Evolutionary conservation across 2,113 vertebrate genomes (phyloP).

Genomic region (Lycocorax pyrrhopterus): DNA sequence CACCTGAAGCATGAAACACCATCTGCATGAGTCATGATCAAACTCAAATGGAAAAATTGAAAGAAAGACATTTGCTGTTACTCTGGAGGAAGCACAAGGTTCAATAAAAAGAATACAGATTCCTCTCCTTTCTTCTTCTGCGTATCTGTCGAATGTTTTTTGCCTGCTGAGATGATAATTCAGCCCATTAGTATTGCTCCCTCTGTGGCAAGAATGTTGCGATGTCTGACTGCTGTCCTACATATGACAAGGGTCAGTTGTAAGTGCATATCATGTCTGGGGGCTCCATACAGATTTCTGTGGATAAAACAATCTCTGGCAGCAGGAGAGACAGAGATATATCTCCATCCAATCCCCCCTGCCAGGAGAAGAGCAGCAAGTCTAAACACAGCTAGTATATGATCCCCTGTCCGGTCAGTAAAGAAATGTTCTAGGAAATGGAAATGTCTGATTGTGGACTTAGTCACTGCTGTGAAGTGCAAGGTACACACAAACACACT

Average conservation of each 20-base stretch:
- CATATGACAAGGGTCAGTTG: background rate
- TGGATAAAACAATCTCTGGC: background rate
- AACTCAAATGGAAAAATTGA: slow-evolving; percentile 28
- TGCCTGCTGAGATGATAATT: background rate
- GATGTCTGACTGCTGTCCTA: background rate
- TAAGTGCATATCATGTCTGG: background rate
- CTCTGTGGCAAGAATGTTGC: background rate
- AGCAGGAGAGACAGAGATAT: background rate
- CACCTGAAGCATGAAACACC: slow-evolving; percentile 39
- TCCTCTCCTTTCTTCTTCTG: background rate
- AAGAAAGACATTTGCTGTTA: background rate
- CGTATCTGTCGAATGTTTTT: background rate
- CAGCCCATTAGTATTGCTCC: background rate
- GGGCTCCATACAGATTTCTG: background rate
- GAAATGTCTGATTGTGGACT: background rate
- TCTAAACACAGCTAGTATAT: background rate
- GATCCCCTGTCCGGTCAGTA: background rate
- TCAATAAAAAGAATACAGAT: background rate
- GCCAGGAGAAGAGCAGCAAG: background rate
- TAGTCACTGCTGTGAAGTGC: background rate
- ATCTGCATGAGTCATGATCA: background rate
- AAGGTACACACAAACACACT: background rate
- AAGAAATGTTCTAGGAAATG: background rate
- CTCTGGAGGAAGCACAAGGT: background rate
- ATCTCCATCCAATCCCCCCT: background rate